phyloP scores from a whole-genome alignment of 2,113 vertebrate genomes.

The Megaleporinus macrocephalus region DNA sequence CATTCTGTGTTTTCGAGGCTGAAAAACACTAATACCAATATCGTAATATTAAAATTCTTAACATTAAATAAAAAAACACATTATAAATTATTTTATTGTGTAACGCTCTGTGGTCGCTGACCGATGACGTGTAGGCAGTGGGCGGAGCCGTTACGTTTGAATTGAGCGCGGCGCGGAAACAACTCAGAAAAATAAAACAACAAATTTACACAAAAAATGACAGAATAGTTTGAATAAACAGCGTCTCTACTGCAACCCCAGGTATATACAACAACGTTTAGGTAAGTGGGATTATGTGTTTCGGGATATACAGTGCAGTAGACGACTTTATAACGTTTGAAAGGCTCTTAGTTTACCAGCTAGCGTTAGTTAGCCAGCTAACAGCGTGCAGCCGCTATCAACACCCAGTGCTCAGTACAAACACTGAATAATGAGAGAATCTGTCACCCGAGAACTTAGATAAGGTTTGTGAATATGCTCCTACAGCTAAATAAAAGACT shows the following conservation, averaged over 20 bases:
- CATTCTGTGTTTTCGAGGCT: too few relatives aligned
- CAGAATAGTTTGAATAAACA: not conserved
- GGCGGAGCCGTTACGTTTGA: constrained; percentile 53
- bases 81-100: too few relatives aligned
- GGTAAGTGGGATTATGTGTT: constrained; percentile 7
- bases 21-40: too few relatives aligned
- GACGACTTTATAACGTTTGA: not conserved
- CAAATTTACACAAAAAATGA: not conserved
- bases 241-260: not conserved
- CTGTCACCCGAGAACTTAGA: too few relatives aligned
- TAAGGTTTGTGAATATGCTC: too few relatives aligned
- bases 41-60: too few relatives aligned
- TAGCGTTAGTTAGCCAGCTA: not conserved
- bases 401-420: too few relatives aligned
- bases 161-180: constrained; percentile 40
- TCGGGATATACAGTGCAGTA: too few relatives aligned
- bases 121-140: constrained; percentile 11
- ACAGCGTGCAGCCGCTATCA: too few relatives aligned
- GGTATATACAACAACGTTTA: not conserved
- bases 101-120: not conserved
- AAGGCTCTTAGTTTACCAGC: not conserved
- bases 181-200: not conserved
- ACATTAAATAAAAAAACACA: too few relatives aligned
- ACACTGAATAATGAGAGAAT: too few relatives aligned
- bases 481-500: too few relatives aligned